Percentiles rank a stretch among this genome's conserved stretches.
phyloP scores from a whole-genome alignment of 2,113 vertebrate genomes.

The Microtus richardsoni region DNA sequence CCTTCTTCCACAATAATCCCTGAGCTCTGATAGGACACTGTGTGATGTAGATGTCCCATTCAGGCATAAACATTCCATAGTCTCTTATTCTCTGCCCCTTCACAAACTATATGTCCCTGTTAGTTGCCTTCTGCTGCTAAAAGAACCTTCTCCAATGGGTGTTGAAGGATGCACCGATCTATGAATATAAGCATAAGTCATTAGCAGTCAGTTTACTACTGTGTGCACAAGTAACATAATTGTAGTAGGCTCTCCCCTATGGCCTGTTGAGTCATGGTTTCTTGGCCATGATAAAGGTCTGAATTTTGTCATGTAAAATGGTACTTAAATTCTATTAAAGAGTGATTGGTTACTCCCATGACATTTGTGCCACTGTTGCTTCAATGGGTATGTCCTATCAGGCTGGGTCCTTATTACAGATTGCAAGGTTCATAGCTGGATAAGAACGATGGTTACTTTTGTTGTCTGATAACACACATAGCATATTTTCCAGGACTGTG shows the following conservation, averaged over 20 bases:
- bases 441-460: neutral
- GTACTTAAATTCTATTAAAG: neutral
- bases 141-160: neutral
- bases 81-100: neutral
- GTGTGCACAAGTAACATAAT: neutral
- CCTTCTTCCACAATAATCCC: neutral
- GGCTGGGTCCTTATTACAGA: neutral
- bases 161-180: neutral
- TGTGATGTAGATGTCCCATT: neutral
- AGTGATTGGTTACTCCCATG: neutral
- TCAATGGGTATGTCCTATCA: neutral
- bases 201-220: neutral
- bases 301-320: neutral
- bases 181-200: neutral
- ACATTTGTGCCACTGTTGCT: neutral
- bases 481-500: neutral
- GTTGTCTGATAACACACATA: neutral
- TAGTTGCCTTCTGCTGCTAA: neutral
- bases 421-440: neutral
- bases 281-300: neutral
- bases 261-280: neutral
- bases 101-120: neutral
- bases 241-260: neutral
- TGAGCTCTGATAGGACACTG: neutral
- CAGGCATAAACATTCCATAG: neutral